Base-by-base conservation (phyloP, 2,888 invertebrate species). In the Drosophila limbata region DNA sequence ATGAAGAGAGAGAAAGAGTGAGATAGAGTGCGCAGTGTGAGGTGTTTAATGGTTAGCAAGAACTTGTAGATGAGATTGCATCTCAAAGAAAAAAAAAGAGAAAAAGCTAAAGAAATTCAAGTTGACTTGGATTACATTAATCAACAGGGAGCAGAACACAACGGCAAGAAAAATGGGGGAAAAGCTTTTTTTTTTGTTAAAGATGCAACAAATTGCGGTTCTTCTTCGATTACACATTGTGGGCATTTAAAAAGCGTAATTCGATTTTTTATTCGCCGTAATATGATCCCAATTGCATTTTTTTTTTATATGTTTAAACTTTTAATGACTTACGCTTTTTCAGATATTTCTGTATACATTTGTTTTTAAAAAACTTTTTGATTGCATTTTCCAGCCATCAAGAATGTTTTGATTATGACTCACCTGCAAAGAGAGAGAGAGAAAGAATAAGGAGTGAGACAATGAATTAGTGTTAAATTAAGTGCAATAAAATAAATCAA, bases 381-480 rank as follows among this genome's bases (percentile, higher is more conserved):
- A 52, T 70, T 61, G 61, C 56, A 28, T 28, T 47, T 51, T 15
- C 61, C 15, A 17, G 33, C 13, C 33, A 17, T 8, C 9, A 33
- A 21, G 44, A 42, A 42, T 50, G 57, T 62, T 47, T 40, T 35
- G 25, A 9, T 52, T 48, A 57, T 69, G 79, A 84, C 82, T 84
- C 80, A 84, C 87, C 87, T 85, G 85, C 17, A 85, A 85, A 59
- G 25, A 59, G 69, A 56, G 8, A 47, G 37, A 50, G 9, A 13
- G 28, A 28, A 2, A 28, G 28, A 28, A 31, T 13, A 56, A 48
- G 17, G 31, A 59, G 68, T 67, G 9, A 59, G 39, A 44, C 35
- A 53, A 63, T 15, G 62, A 50, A 51, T 71, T 64, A 75, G 60
- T 45, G 35, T 6, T 40, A 60, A 65, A 44, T 60, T 47, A 37